Evolutionary conservation across 2,113 vertebrate species (phyloP), one percentile per base, ranked within the genome.

Genomic region (Dromiciops gliroides): DNA sequence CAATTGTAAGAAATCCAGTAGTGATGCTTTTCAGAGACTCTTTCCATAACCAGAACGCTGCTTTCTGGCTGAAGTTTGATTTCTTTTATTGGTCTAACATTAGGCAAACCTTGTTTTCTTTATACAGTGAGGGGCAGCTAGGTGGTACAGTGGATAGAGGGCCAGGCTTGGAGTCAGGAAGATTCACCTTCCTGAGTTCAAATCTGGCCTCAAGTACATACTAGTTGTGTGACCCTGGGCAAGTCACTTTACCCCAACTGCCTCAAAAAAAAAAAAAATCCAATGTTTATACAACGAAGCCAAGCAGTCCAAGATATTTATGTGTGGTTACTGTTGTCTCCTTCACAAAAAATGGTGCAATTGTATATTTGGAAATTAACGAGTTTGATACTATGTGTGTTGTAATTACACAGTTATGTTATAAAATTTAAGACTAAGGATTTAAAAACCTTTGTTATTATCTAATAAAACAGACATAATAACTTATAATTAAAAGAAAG

Each of bases 401-500:
- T 51, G 31, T 89, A 22, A 50, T 91, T 95, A 22, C 53, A 56
- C 92, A 92, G 49, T 96, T 93, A 93, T 26, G 11, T n/a, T 89
- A 28, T 92, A 51, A 93, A 91, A 75, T 90, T 93, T 92, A 96
- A 47, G n/a, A 0, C 52, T 91, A 2, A 1, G 28, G 22, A 91
- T 51, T 93, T 92, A 11, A 53, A 90, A 83, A 93, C 91, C 11
- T 7, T 92, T 31, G 67, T 93, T 91, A 56, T 50, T 89, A 89
- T 48, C 49, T 96, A 91, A 92, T 94, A 51, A 90, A 75, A 26
- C 90, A 95, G 24, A 6, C 49, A 50, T 83, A 26, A 60, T 8
- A 19, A 93, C 24, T 94, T 95, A 75, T 48, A 75, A 67, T 96
- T 96, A 96, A 96, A 94, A 95, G 28, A 83, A 44, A 83, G 6